Conservation (phyloP, 2,113 vertebrate species). For the Eudyptes chrysolophus region DNA sequence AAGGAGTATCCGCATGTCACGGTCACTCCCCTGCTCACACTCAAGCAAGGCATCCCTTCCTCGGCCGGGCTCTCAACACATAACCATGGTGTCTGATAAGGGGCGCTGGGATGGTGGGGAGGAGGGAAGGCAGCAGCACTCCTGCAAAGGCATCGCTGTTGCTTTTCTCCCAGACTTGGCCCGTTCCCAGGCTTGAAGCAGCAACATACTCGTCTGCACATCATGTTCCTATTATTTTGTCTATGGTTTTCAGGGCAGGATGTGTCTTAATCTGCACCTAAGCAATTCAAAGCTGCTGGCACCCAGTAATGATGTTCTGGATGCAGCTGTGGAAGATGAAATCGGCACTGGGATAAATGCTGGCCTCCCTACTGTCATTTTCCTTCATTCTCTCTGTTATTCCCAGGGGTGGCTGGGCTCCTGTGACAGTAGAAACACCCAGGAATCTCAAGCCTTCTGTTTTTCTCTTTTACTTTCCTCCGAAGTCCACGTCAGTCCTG, state of each 20-base stretch:
- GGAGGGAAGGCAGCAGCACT: not conserved
- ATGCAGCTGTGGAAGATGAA: not conserved
- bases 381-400: not conserved
- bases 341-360: accelerated
- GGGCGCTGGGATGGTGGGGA: not conserved
- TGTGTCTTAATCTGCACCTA: not conserved
- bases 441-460: not conserved
- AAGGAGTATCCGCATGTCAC: not conserved
- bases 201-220: not conserved
- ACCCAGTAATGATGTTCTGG: not conserved
- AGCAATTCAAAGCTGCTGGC: not conserved
- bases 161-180: not conserved
- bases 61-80: not conserved
- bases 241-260: not conserved
- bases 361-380: not conserved
- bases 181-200: not conserved
- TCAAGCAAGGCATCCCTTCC: not conserved
- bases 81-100: not conserved
- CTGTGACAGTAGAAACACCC: not conserved
- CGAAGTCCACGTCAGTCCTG: not conserved
- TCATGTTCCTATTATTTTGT: not conserved
- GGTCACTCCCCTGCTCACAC: not conserved
- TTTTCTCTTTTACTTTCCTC: not conserved
- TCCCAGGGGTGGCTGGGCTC: not conserved
- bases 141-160: not conserved